Evolutionary conservation across 1,140 invertebrate genomes (phyloP), one percentile per base, ranked within the genome.

Genomic region (Nasonia giraulti): DNA sequence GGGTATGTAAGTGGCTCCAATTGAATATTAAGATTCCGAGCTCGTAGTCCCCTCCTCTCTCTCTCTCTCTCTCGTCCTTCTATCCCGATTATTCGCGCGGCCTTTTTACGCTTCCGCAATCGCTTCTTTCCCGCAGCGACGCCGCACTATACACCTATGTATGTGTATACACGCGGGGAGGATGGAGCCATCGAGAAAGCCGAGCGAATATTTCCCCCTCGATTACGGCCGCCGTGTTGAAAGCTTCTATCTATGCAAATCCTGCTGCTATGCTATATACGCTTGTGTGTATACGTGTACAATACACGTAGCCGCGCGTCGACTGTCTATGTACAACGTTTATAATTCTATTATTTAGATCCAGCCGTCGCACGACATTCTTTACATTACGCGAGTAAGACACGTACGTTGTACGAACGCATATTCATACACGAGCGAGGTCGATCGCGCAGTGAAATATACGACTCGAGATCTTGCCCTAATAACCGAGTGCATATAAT

Each of bases 21-120:
- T 84, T 84, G 82, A 84, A 84, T 84, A 47, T 78, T 78, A 83
- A 83, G 62, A 77, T 83, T 83, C 82, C 17, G 1, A 11, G 37
- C 23, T 78, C 37, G 23, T 27, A 84, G 47, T 40, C 31, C 1
- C 68, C 47, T 55, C 37, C 20, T n/a, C 50, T 75, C 27, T 33
- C 11, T 27, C 27, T 23, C 20, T n/a, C 50, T 75, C 27, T 33
- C 12, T 27, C 40, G 27, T n/a, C 31, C 17, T 66, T 17, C 71
- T 73, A 23, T 31, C 4, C 75, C 76, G 76, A 78, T 78, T 62
- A 78, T 78, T 78, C 50, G 2, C 50, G 31, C 33, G 76, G 23
- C 10, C 37, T 62, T 78, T 78, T 55, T 78, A 31, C 17, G 27
- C 14, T 74, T 33, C 71, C 33, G 33, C 74, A 44, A 75, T 44